Conservation (phyloP, 2,888 invertebrate genomes). For the Chelonus formosanus region DNA sequence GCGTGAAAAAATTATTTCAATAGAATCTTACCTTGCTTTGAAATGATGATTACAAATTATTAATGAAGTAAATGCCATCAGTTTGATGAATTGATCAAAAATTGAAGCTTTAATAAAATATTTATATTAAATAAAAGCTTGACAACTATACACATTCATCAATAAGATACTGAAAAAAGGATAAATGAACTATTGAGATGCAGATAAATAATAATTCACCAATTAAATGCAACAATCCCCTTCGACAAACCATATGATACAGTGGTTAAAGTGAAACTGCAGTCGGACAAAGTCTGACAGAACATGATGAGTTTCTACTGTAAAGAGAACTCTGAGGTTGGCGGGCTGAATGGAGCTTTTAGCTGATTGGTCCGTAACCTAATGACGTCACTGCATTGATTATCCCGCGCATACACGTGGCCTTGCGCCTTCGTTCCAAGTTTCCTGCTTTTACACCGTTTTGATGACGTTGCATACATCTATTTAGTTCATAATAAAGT, state of each 20-base stretch:
- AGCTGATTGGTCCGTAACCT: conserved; percentile 69
- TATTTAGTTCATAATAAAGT: conserved; percentile 1
- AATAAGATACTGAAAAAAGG: no score
- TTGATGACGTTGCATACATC: not conserved
- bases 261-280: conserved; percentile 63
- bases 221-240: no score
- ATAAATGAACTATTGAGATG: no score
- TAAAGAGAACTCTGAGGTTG: conserved; percentile 52
- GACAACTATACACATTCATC: no score
- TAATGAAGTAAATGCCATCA: no score
- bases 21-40: no score
- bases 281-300: conserved; percentile 62
- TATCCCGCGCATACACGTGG: conserved; percentile 70
- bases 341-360: conserved; percentile 74
- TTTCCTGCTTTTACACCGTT: conserved; percentile 27
- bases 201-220: no score
- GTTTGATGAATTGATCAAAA: no score
- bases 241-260: conserved; percentile 41
- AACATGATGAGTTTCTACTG: conserved; percentile 60
- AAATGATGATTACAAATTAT: no score
- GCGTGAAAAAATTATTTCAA: no score
- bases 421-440: conserved; percentile 41
- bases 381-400: conserved; percentile 82
- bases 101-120: no score
- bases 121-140: no score